These are phyloP conservation scores for Leptopilina myrica DNA, from an alignment of 2,888 invertebrate genomes.

Conservation along the genomic window DNA sequence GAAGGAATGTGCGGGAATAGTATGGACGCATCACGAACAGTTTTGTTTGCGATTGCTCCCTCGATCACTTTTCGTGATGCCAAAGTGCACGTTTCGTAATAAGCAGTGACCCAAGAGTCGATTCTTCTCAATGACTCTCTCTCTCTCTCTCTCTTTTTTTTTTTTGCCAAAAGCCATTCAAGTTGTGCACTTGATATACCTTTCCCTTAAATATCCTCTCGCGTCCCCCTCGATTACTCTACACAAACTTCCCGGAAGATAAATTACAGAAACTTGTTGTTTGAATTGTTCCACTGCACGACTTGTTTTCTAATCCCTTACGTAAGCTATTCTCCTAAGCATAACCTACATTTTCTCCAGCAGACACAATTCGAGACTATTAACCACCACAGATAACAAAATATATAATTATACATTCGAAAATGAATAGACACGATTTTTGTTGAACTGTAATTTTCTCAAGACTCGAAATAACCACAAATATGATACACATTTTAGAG, in stretches of 20 bases:
- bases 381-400: neutral
- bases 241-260: slow-evolving; percentile 53
- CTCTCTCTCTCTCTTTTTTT: too few species aligned
- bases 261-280: slow-evolving; percentile 45
- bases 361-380: slow-evolving; percentile 1
- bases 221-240: slow-evolving; percentile 6
- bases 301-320: neutral
- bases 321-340: neutral
- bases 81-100: slow-evolving; percentile 35
- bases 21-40: slow-evolving; percentile 56
- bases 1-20: slow-evolving; percentile 59
- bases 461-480: neutral
- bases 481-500: neutral
- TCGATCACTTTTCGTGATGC: slow-evolving; percentile 37
- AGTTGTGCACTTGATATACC: neutral
- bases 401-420: neutral
- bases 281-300: slow-evolving; percentile 9
- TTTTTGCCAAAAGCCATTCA: neutral
- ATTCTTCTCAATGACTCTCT: slow-evolving; percentile 7
- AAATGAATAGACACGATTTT: slow-evolving; percentile 9
- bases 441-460: neutral
- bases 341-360: neutral
- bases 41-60: slow-evolving; percentile 48
- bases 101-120: slow-evolving; percentile 10
- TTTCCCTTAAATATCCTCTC: slow-evolving; percentile 34